phyloP scores from a whole-genome alignment of 1,140 invertebrate species.

The Halyomorpha halys region DNA sequence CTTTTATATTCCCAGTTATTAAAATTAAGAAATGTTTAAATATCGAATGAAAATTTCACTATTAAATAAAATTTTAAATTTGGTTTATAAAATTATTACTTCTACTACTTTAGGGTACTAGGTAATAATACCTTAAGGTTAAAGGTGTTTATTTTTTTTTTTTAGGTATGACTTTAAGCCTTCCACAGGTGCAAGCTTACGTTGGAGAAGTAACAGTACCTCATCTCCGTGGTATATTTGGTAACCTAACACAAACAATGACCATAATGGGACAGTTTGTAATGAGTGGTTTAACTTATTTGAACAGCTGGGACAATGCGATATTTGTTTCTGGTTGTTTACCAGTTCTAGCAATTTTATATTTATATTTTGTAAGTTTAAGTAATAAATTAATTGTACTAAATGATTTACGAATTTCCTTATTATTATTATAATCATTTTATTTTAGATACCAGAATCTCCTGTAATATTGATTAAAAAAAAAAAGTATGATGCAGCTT shows the following conservation, averaged over 20 bases:
- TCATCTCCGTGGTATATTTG: not conserved
- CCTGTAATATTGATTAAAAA: not conserved
- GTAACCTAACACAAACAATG: not conserved
- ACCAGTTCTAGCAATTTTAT: not conserved
- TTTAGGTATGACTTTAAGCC: not conserved
- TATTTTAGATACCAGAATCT: not conserved
- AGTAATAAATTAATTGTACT: not conserved
- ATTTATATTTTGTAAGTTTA: not conserved
- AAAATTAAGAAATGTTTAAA: too few relatives aligned
- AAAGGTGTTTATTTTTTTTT: not conserved
- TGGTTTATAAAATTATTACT: too few relatives aligned
- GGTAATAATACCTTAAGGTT: too few relatives aligned
- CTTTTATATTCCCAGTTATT: too few relatives aligned
- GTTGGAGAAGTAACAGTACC: constrained; percentile 6
- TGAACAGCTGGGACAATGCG: not conserved
- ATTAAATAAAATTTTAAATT: too few relatives aligned
- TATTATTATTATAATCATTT: not conserved
- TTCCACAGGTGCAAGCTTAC: not conserved
- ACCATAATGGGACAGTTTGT: not conserved
- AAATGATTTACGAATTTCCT: not conserved
- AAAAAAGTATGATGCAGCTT: not conserved
- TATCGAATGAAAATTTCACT: too few relatives aligned
- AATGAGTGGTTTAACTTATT: not conserved
- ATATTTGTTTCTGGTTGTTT: not conserved
- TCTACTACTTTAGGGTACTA: too few relatives aligned